phyloP scores from a whole-genome alignment of 2,797 vertebrate species.

The Choloepus didactylus region DNA sequence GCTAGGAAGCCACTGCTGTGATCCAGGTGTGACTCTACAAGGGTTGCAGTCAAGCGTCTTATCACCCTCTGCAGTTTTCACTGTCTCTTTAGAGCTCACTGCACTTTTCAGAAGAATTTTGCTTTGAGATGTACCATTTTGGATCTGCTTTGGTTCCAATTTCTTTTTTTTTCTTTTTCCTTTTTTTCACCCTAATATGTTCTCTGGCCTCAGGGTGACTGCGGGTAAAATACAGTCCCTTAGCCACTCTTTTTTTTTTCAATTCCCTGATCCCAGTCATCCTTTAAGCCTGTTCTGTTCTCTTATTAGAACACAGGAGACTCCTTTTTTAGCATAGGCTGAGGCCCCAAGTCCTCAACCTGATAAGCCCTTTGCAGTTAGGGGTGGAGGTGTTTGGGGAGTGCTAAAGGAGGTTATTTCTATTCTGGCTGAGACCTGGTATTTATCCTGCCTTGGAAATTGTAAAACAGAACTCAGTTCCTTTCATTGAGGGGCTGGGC shows the following conservation, averaged over 20 bases:
- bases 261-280: conserved; percentile 65
- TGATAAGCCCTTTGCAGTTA: conserved; percentile 43
- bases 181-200: background rate
- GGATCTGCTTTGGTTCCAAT: conserved; percentile 44
- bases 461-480: background rate
- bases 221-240: conserved; percentile 56
- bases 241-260: conserved; percentile 11
- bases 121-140: background rate
- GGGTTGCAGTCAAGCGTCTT: background rate
- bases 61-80: background rate
- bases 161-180: background rate
- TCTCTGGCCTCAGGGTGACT: conserved; percentile 73
- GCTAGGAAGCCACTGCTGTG: background rate
- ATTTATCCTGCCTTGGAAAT: conserved; percentile 33
- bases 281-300: conserved; percentile 56
- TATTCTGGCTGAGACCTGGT: conserved; percentile 12
- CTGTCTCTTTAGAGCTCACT: conserved; percentile 59
- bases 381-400: background rate
- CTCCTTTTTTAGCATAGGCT: conserved; percentile 37
- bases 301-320: conserved; percentile 80
- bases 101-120: conserved; percentile 8
- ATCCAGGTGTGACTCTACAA: background rate
- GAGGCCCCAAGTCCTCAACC: conserved; percentile 24
- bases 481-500: background rate
- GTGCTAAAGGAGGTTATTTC: conserved; percentile 52